phyloP scores from a whole-genome alignment of 2,888 invertebrate genomes.

The Melanostoma mellinum region DNA sequence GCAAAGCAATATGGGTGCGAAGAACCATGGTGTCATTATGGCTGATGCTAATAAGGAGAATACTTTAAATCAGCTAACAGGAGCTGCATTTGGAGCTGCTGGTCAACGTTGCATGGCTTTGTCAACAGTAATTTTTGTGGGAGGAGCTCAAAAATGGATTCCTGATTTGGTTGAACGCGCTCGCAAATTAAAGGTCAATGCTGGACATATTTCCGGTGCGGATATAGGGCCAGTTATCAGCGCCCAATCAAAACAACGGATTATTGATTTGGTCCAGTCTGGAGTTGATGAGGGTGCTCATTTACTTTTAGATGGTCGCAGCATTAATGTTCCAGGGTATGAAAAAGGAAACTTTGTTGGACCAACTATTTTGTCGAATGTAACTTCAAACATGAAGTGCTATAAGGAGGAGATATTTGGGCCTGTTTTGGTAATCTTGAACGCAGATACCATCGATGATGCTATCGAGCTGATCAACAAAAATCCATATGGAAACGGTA shows the following conservation, averaged over 20 bases:
- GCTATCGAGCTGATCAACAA: slow-evolving; percentile 95
- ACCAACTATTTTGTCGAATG: slow-evolving; percentile 95
- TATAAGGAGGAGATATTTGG: slow-evolving; percentile 99
- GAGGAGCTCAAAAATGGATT: slow-evolving; percentile 95
- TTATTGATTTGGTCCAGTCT: slow-evolving; percentile 91
- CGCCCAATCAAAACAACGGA: slow-evolving; percentile 92
- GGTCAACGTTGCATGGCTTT: slow-evolving; percentile 99
- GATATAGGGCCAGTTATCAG: slow-evolving; percentile 97
- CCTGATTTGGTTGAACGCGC: slow-evolving; percentile 94
- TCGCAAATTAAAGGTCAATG: slow-evolving; percentile 93
- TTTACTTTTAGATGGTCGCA: slow-evolving; percentile 93
- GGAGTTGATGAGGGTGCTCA: slow-evolving; percentile 93
- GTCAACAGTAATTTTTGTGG: slow-evolving; percentile 84
- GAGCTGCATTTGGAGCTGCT: slow-evolving; percentile 99
- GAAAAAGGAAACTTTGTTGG: slow-evolving; percentile 99
- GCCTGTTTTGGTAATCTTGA: slow-evolving; percentile 94
- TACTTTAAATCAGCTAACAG: slow-evolving; percentile 94
- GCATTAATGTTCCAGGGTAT: slow-evolving; percentile 91
- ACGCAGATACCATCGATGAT: slow-evolving; percentile 94
- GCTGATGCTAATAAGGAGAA: slow-evolving; percentile 99
- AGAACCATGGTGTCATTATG: slow-evolving; percentile 98
- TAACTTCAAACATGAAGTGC: slow-evolving; percentile 93
- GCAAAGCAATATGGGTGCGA: slow-evolving; percentile 99
- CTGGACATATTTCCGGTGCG: slow-evolving; percentile 91
- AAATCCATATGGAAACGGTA: slow-evolving; percentile 99